Percentiles rank a stretch among this genome's conserved stretches.
These are phyloP conservation scores for Microtus richardsoni DNA, from an alignment of 2,113 vertebrate genomes.

Conservation along the genomic window DNA sequence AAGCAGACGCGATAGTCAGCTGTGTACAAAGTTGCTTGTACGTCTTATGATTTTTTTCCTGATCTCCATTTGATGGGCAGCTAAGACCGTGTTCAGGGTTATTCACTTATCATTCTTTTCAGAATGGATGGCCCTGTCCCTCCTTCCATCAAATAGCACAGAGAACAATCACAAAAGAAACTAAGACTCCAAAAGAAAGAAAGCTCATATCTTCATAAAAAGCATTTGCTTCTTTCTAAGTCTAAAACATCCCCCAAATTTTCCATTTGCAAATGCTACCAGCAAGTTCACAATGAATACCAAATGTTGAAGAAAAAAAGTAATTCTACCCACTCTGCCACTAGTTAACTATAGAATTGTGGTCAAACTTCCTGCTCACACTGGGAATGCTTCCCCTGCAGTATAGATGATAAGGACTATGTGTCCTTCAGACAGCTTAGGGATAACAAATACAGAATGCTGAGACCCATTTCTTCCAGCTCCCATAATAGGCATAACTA, in stretches of 20 bases:
- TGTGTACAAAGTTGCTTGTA: not conserved
- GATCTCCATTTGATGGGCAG: not conserved
- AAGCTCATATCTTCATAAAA: not conserved
- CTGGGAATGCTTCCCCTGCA: not conserved
- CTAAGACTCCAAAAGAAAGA: not conserved
- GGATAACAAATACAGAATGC: not conserved
- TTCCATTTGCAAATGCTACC: slow-evolving; percentile 34
- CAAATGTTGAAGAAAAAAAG: slow-evolving; percentile 26
- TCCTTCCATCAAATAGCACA: slow-evolving; percentile 45
- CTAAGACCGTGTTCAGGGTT: not conserved
- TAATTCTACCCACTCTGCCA: not conserved
- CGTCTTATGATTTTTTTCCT: not conserved
- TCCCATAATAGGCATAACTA: not conserved
- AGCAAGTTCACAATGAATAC: not conserved
- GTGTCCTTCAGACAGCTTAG: not conserved
- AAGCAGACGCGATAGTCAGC: not conserved
- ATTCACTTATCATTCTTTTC: slow-evolving; percentile 35
- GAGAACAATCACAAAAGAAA: slow-evolving; percentile 9
- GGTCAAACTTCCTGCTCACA: not conserved
- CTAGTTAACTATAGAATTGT: not conserved
- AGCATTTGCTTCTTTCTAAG: not conserved
- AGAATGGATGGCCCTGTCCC: slow-evolving; percentile 32
- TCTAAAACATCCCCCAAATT: not conserved
- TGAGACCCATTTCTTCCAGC: not conserved
- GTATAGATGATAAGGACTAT: not conserved